Evolutionary conservation across 1,140 invertebrate species (phyloP), one percentile per base, ranked within the genome.

Genomic region (Tenebrio molitor): DNA sequence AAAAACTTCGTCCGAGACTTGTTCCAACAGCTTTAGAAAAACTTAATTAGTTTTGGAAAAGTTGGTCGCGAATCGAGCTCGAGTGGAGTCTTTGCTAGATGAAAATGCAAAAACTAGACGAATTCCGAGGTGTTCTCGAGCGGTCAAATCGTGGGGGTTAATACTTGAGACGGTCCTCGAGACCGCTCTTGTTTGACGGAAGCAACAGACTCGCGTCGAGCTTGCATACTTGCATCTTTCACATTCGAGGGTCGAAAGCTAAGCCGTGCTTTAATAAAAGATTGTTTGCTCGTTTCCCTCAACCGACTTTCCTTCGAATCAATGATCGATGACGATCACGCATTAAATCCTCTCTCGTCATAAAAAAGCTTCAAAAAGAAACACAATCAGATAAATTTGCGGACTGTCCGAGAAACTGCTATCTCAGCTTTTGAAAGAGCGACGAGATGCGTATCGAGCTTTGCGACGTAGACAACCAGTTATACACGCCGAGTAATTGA

Each of bases 321-420:
- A 16, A 44, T 16, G 42, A 50, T 50, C 44, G 44, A 50, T 50
- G 21, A 50, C 44, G 19, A 50, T 50, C 44, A n/a, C 44, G 44
- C 17, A n/a, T n/a, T 50, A n/a, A n/a, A 50, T 50, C 17, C 44
- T 17, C 44, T 21, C 44, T 50, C 44, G 21, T 50, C 44, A 50
- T 50, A 50, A 50, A 50, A 46, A 50, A 50, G 16, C 16, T 21
- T 50, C 44, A 50, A 50, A 50, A 15, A 21, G 17, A 50, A 46
- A 50, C 44, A 50, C 44, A 50, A 50, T 50, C 44, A 50, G 44
- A 50, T 50, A 50, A 50, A 50, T 50, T 50, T 50, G 44, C 10
- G 44, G 44, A 21, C 17, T 2, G 44, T 1, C 19, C 17, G 17
- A 50, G 17, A 50, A 50, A 21, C 44, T 50, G 44, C 44, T 10